Conservation (phyloP, 2,888 invertebrate species). For the Caenorhabditis afra region DNA sequence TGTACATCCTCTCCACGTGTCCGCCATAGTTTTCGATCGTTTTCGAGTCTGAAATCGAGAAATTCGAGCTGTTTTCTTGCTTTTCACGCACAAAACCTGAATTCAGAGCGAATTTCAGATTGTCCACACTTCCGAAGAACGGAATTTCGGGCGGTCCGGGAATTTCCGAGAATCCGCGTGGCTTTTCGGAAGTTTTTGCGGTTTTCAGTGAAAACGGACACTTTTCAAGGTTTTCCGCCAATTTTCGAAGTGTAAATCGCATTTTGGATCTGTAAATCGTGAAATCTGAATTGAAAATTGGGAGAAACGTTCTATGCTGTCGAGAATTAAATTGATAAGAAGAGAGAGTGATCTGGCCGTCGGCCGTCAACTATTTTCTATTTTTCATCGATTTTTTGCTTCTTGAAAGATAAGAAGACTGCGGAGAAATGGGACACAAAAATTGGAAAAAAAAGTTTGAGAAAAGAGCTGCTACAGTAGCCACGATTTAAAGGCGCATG, state of each 20-base stretch:
- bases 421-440: neutral
- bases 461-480: neutral
- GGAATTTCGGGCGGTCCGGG: slow-evolving; percentile 62
- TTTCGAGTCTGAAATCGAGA: slow-evolving; percentile 23
- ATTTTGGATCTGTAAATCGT: slow-evolving; percentile 13
- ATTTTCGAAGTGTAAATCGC: slow-evolving; percentile 26
- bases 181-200: neutral
- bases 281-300: slow-evolving; percentile 6
- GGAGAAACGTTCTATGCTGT: too few relatives aligned
- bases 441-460: neutral
- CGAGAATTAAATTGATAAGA: neutral
- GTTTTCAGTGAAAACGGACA: slow-evolving; percentile 34
- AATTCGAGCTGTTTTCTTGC: neutral
- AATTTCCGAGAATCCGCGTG: slow-evolving; percentile 55
- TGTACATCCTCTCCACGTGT: slow-evolving; percentile 81
- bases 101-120: slow-evolving; percentile 48
- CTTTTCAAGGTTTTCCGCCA: slow-evolving; percentile 44
- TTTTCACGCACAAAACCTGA: slow-evolving; percentile 17
- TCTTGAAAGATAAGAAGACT: too few relatives aligned
- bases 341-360: neutral
- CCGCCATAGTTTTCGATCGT: slow-evolving; percentile 56
- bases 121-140: slow-evolving; percentile 56
- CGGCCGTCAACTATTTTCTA: too few relatives aligned
- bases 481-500: too few relatives aligned
- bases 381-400: too few relatives aligned